Evolutionary conservation across 2,888 invertebrate species (phyloP).

Genomic region (Athrips mouffetella): DNA sequence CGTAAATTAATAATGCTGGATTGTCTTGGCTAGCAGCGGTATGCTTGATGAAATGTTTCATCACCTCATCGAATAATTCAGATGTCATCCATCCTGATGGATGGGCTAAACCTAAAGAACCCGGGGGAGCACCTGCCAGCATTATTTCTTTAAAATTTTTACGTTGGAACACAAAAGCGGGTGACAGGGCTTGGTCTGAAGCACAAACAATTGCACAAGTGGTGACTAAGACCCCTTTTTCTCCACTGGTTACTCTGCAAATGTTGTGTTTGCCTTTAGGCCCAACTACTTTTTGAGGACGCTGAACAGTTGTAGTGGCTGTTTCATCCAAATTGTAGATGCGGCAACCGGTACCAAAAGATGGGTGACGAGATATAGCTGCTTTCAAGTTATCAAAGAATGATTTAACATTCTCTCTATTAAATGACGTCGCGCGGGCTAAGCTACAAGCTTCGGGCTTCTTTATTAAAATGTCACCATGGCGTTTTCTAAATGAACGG

Average conservation of each 20-base stretch:
- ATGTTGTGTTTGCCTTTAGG: constrained; percentile 20
- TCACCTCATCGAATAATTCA: constrained; percentile 26
- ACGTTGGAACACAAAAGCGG: constrained; percentile 13
- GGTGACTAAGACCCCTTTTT: constrained; percentile 32
- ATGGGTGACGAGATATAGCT: constrained; percentile 10
- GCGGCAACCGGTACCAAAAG: constrained; percentile 17
- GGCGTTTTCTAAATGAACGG: not conserved
- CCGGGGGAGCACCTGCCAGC: constrained; percentile 39
- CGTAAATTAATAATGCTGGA: constrained; percentile 34
- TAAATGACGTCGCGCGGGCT: constrained; percentile 11
- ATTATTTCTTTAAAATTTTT: constrained; percentile 28
- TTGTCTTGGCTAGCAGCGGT: constrained; percentile 30
- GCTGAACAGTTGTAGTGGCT: constrained; percentile 20
- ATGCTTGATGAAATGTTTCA: constrained; percentile 7
- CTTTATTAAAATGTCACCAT: not conserved
- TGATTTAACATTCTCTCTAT: not conserved
- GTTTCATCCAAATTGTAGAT: constrained; percentile 20
- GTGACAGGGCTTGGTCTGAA: constrained; percentile 29
- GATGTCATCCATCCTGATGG: constrained; percentile 44
- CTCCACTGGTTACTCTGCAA: constrained; percentile 36
- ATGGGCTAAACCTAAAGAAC: constrained; percentile 42
- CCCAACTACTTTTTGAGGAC: constrained; percentile 15
- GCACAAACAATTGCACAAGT: constrained; percentile 30
- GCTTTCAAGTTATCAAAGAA: constrained; percentile 14
- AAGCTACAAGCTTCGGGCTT: constrained; percentile 4